Base-by-base conservation (phyloP, 1,140 invertebrate species). In the Anthonomus grandis region DNA sequence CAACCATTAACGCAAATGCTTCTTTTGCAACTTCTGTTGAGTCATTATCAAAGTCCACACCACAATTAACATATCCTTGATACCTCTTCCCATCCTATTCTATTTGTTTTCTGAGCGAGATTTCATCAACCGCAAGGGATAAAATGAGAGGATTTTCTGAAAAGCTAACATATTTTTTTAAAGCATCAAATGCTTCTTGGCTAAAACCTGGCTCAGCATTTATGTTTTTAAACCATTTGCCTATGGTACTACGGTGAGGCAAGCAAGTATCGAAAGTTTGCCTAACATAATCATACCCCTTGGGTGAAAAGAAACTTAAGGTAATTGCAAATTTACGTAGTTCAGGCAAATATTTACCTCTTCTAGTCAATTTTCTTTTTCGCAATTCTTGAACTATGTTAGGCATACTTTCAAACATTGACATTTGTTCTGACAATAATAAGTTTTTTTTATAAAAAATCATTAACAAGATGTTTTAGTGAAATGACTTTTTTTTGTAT, bases 41-140 rank as follows among this genome's bases (percentile, higher is more conserved):
- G 27, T 52, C 34, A 38, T 44, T 5, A 17, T 50, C 5, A 8
- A 36, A 15, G 19, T 34, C 25, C 10, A 25, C 21, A 9, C 45
- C 57, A 8, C 27, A 38, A 42, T 59, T 18, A 12, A 59, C 51
- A 22, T 59, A 59, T n/a, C 57, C 57, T 36, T 45, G 27, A 25
- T 17, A 47, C 22, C 54, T 53, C n/a, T 52, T 47, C 3, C 21
- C 48, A 24, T 46, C 51, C 44, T 17, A 51, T 22, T 51, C 34
- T 24, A 51, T 10, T 2, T 49, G 31, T 13, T 24, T 59, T 17
- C 50, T 10, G 21, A 51, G 34, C 9, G 49, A 51, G 10, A 59
- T 59, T 53, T 59, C 57, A 31, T 59, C 49, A 36, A 58, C 18
- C 38, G 53, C 19, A 10, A 53, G 24, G 13, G 37, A 23, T 8